phyloP scores from a whole-genome alignment of 2,113 vertebrate genomes.

The Ahaetulla prasina region DNA sequence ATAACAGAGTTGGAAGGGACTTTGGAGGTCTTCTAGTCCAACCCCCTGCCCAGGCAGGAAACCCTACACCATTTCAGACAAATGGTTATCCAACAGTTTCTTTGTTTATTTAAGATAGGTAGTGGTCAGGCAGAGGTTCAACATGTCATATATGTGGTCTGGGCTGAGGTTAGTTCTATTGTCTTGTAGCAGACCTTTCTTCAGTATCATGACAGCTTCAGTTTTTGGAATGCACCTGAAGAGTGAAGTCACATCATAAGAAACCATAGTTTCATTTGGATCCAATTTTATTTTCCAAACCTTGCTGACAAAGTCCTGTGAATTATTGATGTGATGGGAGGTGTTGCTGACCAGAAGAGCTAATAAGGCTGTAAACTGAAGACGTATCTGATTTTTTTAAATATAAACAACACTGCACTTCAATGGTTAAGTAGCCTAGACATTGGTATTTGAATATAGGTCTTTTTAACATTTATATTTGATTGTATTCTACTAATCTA shows the following conservation, averaged over 20 bases:
- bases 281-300: neutral
- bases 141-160: neutral
- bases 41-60: too few species aligned
- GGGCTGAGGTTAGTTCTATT: neutral
- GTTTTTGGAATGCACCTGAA: neutral
- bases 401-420: neutral
- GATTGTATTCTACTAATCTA: neutral
- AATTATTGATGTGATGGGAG: neutral
- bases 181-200: neutral
- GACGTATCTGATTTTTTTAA: neutral
- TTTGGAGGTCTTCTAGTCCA: too few species aligned
- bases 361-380: neutral
- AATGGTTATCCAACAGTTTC: too few species aligned
- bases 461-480: neutral
- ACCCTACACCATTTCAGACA: too few species aligned
- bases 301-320: neutral
- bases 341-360: neutral
- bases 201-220: neutral
- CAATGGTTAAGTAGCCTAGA: neutral
- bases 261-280: neutral
- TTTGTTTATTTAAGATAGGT: too few species aligned
- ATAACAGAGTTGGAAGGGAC: too few species aligned
- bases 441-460: neutral
- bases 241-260: neutral
- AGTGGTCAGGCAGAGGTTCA: neutral